Conservation (phyloP, 2,113 vertebrate species). For the Eptatretus burgeri region DNA sequence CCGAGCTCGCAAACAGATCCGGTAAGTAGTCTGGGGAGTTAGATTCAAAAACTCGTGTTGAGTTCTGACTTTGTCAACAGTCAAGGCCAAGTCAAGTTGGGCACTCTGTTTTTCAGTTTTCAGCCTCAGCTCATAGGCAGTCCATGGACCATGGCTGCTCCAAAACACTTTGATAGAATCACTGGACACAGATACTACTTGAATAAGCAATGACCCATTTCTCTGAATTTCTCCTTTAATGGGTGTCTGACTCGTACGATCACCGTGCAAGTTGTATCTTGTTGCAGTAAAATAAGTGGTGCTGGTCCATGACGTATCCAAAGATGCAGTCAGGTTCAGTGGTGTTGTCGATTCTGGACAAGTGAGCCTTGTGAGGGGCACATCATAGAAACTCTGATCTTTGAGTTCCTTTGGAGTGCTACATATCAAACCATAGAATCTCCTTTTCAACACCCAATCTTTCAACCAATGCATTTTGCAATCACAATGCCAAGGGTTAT, state of each 20-base stretch:
- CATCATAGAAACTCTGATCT: slow-evolving; percentile 76
- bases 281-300: slow-evolving; percentile 13
- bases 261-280: slow-evolving; percentile 13
- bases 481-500: slow-evolving; percentile 79
- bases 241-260: slow-evolving; percentile 11
- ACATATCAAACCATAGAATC: slow-evolving; percentile 69
- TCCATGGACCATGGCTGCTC: background rate
- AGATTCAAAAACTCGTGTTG: slow-evolving; percentile 13
- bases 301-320: slow-evolving; percentile 16
- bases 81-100: background rate
- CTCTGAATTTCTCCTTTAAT: slow-evolving; percentile 12
- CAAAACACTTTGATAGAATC: background rate
- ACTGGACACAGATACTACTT: background rate
- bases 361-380: slow-evolving; percentile 56
- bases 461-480: slow-evolving; percentile 86
- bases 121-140: slow-evolving; percentile 1
- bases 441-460: slow-evolving; percentile 61
- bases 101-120: slow-evolving; percentile 1
- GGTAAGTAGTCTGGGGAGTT: slow-evolving; percentile 22
- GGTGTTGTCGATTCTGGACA: slow-evolving; percentile 28
- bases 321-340: slow-evolving; percentile 14
- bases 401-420: slow-evolving; percentile 59
- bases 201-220: slow-evolving; percentile 4
- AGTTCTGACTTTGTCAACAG: slow-evolving; percentile 2
- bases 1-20: slow-evolving; percentile 67